These are phyloP conservation scores for Sitta carolinensis DNA, from an alignment of 2,797 vertebrate species.

Conservation along the genomic window DNA sequence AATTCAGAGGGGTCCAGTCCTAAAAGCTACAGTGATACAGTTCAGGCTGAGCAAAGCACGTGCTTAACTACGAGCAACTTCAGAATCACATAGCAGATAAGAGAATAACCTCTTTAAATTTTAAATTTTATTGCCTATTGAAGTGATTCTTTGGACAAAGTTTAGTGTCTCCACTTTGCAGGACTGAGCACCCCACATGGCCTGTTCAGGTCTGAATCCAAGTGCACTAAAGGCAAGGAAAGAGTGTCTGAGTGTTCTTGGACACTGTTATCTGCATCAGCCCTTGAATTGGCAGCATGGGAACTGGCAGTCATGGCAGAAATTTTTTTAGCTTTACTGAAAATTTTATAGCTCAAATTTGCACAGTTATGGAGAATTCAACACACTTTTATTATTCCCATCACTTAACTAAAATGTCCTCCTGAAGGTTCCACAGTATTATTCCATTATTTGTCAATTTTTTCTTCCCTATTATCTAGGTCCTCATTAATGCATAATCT, in stretches of 20 bases:
- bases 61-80: rapidly evolving
- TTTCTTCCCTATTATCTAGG: neutral
- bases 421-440: neutral
- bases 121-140: neutral
- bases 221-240: neutral
- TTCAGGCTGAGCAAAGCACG: neutral
- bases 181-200: neutral
- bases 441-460: neutral
- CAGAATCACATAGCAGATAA: neutral
- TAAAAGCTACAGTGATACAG: neutral
- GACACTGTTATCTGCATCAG: neutral
- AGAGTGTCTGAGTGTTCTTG: neutral
- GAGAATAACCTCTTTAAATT: neutral
- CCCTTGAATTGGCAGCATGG: rapidly evolving
- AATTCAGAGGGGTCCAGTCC: neutral
- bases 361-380: neutral
- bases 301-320: rapidly evolving
- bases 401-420: neutral
- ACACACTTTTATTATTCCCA: neutral
- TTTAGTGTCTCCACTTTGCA: neutral
- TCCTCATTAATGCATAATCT: neutral
- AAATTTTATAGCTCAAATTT: neutral
- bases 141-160: neutral
- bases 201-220: neutral
- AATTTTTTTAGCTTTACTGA: neutral